These are phyloP conservation scores for Drosophila subquinaria DNA, from an alignment of 2,888 invertebrate species.

Conservation along the genomic window DNA sequence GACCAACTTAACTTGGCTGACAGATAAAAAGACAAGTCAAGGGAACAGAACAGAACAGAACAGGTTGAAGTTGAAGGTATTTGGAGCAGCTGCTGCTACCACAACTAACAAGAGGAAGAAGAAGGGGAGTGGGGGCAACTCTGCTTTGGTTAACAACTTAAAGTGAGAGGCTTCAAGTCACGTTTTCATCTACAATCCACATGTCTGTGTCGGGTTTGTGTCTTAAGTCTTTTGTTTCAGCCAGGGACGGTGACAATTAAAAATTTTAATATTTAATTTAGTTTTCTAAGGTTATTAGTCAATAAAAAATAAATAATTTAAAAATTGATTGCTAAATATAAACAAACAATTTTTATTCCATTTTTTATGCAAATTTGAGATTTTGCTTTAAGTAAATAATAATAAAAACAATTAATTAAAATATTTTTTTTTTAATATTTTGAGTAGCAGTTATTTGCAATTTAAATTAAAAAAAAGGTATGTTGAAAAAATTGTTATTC, in stretches of 20 bases:
- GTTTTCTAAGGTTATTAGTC: too few species aligned
- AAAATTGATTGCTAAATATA: background rate
- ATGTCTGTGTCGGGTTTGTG: conserved; percentile 45
- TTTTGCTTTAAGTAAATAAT: too few species aligned
- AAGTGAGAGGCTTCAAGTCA: conserved; percentile 62
- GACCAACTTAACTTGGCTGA: background rate
- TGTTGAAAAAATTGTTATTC: too few species aligned
- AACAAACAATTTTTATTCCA: background rate
- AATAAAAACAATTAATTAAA: too few species aligned
- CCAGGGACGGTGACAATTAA: background rate
- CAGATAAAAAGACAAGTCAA: conserved; percentile 34
- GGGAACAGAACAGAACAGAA: conserved; percentile 31
- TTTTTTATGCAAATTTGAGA: too few species aligned
- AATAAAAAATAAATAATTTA: too few species aligned
- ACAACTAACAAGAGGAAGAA: background rate
- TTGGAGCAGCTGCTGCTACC: conserved; percentile 38
- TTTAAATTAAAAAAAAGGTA: too few species aligned
- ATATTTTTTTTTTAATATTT: too few species aligned
- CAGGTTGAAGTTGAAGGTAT: conserved; percentile 62
- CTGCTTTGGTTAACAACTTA: conserved; percentile 38
- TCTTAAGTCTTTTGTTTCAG: conserved; percentile 61
- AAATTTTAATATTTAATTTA: background rate
- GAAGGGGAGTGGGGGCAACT: background rate
- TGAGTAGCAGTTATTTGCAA: too few species aligned
- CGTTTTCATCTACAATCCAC: conserved; percentile 42